These are phyloP conservation scores for Thrips palmi DNA, from an alignment of 1,140 invertebrate species.

Conservation along the genomic window DNA sequence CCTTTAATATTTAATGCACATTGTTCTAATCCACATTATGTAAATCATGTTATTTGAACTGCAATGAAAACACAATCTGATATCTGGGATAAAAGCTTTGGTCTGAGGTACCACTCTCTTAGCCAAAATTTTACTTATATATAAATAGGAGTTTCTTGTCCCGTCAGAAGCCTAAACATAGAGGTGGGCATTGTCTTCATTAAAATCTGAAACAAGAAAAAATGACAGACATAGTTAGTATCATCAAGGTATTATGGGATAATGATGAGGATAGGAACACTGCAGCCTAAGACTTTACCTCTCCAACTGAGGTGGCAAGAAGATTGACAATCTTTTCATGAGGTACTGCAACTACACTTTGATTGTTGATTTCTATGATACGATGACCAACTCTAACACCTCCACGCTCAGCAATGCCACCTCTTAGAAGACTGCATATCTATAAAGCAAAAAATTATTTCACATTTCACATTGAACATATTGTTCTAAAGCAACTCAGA, in stretches of 20 bases:
- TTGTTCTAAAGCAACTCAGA: conserved; percentile 7
- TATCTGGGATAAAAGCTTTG: no score
- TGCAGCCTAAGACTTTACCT: conserved; percentile 40
- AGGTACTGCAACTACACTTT: conserved; percentile 96
- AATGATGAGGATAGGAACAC: neutral
- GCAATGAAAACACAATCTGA: no score
- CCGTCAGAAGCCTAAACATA: conserved; percentile 96
- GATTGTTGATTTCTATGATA: conserved; percentile 99
- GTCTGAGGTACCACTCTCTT: no score
- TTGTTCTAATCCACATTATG: no score
- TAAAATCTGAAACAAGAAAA: conserved; percentile 59
- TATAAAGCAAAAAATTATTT: conserved; percentile 23
- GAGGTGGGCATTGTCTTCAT: conserved; percentile 99
- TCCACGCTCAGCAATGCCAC: conserved; percentile 95
- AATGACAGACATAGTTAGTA: conserved; percentile 5
- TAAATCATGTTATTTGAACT: no score
- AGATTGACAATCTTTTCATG: conserved; percentile 99
- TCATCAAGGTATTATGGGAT: neutral
- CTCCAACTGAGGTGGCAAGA: conserved; percentile 93
- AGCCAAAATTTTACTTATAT: no score
- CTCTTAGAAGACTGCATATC: conserved; percentile 94
- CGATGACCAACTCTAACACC: conserved; percentile 96
- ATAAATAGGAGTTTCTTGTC: conserved; percentile 97
- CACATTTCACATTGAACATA: conserved; percentile 10
- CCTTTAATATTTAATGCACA: no score